Conservation (phyloP, 2,113 vertebrate species). For the Eptesicus fuscus region DNA sequence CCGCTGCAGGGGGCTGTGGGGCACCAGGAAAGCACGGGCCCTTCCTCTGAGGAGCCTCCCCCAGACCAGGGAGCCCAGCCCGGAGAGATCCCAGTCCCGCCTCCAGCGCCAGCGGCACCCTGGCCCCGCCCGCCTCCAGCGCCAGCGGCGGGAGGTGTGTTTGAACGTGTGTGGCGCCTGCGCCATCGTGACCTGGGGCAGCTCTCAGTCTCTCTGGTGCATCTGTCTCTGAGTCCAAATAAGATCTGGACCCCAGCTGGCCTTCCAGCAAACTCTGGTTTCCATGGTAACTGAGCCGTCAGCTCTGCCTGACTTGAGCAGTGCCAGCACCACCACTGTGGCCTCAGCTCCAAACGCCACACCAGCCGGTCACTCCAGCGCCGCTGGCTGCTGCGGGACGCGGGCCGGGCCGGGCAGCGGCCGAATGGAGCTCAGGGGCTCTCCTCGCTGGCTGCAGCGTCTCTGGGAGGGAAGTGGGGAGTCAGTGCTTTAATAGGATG, state of each 20-base stretch:
- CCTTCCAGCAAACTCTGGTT: background rate
- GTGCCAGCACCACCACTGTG: no score
- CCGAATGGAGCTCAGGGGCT: background rate
- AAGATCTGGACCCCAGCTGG: background rate
- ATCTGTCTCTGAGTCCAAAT: background rate
- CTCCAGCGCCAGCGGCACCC: background rate
- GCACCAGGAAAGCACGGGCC: background rate
- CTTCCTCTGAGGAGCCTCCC: background rate
- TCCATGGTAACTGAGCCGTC: background rate
- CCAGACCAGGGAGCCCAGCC: background rate
- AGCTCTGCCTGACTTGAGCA: background rate
- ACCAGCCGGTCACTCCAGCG: fast-evolving
- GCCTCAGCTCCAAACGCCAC: background rate
- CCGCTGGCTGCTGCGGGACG: background rate
- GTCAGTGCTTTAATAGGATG: background rate
- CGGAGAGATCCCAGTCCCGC: background rate
- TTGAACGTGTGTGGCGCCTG: background rate
- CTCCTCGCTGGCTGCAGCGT: background rate
- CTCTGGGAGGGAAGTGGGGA: background rate
- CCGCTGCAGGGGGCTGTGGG: background rate
- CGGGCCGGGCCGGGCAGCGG: background rate
- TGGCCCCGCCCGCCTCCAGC: background rate
- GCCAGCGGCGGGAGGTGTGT: background rate
- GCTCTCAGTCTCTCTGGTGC: background rate
- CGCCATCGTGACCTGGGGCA: background rate